These are phyloP conservation scores for Saccostrea echinata DNA, from an alignment of 1,140 invertebrate genomes.

Conservation along the genomic window DNA sequence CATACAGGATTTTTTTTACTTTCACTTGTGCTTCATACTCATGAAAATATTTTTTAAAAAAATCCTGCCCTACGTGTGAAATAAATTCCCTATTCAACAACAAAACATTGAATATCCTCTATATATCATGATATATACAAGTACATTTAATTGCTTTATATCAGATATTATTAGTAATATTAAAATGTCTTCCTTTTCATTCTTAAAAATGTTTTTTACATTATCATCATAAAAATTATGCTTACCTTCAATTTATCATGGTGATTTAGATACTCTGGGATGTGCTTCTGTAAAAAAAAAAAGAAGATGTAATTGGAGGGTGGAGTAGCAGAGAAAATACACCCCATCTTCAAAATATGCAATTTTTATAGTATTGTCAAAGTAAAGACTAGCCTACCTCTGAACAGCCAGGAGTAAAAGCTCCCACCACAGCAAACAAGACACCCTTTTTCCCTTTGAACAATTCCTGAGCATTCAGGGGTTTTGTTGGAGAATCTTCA, in stretches of 20 bases:
- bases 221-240: background rate
- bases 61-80: too few relatives aligned
- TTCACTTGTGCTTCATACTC: too few relatives aligned
- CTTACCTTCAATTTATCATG: conserved; percentile 69
- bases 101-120: too few relatives aligned
- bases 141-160: too few relatives aligned
- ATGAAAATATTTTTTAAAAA: too few relatives aligned
- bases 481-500: conserved; percentile 91
- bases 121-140: too few relatives aligned
- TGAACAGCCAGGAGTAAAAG: conserved; percentile 97
- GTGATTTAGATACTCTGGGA: conserved; percentile 68
- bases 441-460: conserved; percentile 91
- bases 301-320: conserved; percentile 1
- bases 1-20: too few relatives aligned
- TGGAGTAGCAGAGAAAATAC: background rate
- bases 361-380: background rate
- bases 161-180: too few relatives aligned
- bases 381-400: conserved; percentile 83
- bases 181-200: background rate
- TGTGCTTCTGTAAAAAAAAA: conserved; percentile 66
- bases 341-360: background rate
- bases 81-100: too few relatives aligned
- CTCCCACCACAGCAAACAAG: conserved; percentile 95
- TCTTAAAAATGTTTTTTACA: background rate
- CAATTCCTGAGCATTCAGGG: conserved; percentile 89